These are phyloP conservation scores for Choristoneura rosaceana DNA, from an alignment of 2,888 invertebrate genomes.

Conservation along the genomic window DNA sequence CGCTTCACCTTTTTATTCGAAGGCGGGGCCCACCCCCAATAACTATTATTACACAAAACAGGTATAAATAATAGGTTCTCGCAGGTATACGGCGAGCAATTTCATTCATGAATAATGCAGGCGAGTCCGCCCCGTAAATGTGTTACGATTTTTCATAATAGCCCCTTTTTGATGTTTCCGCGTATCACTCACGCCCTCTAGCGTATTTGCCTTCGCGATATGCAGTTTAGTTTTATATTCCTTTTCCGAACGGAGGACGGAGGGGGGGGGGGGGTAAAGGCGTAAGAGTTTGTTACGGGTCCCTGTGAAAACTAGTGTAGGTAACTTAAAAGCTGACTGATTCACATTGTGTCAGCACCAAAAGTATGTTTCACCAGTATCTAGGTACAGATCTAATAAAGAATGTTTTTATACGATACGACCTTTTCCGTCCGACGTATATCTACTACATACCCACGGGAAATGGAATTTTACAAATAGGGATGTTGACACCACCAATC, in stretches of 20 bases:
- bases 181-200: constrained; percentile 50
- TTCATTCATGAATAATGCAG: constrained; percentile 80
- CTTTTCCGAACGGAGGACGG: constrained; percentile 44
- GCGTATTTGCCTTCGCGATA: constrained; percentile 65
- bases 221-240: constrained; percentile 72
- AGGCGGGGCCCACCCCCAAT: constrained; percentile 67
- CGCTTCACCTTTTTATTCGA: constrained; percentile 38
- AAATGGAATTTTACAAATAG: too few species aligned
- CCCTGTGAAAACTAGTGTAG: too few species aligned
- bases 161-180: constrained; percentile 73
- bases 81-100: constrained; percentile 67
- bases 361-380: too few species aligned
- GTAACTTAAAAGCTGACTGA: too few species aligned
- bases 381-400: too few species aligned
- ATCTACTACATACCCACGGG: too few species aligned
- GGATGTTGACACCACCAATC: too few species aligned
- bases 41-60: constrained; percentile 65
- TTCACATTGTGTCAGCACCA: too few species aligned
- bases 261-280: constrained; percentile 39
- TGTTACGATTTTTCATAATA: constrained; percentile 85
- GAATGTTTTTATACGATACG: too few species aligned
- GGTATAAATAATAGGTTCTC: constrained; percentile 72
- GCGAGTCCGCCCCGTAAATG: constrained; percentile 79
- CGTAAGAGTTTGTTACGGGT: neutral
- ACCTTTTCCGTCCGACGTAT: too few species aligned